Conservation (phyloP, 2,113 vertebrate species). For the Reinhardtius hippoglossoides region DNA sequence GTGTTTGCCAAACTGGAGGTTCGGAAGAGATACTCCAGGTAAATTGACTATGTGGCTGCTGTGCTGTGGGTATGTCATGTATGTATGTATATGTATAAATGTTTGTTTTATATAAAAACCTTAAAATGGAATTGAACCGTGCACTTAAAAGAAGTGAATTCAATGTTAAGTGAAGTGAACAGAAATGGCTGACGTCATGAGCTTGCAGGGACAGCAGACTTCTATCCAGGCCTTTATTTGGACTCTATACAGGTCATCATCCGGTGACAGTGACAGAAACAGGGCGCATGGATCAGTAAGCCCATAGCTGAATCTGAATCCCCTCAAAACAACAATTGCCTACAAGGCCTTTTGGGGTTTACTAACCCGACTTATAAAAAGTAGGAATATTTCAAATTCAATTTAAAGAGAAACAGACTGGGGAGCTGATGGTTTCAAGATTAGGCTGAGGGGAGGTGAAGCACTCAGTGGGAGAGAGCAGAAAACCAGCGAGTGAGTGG, state of each 20-base stretch:
- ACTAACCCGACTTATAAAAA: conserved; percentile 37
- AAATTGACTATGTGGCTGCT: conserved; percentile 2
- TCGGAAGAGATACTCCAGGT: neutral
- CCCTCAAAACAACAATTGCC: conserved; percentile 22
- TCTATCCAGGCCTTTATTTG: neutral
- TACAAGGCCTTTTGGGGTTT: conserved; percentile 28
- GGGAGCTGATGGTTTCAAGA: conserved; percentile 66
- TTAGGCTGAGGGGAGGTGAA: conserved; percentile 52
- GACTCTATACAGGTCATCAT: neutral
- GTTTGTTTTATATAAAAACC: neutral
- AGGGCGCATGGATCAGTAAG: conserved; percentile 4
- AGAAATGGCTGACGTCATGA: conserved; percentile 6
- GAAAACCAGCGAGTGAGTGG: conserved; percentile 48
- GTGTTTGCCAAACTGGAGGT: conserved; percentile 35
- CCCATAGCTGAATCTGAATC: conserved; percentile 22
- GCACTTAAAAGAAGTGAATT: conserved; percentile 1
- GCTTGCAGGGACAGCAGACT: conserved; percentile 13
- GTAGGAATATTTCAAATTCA: conserved; percentile 54
- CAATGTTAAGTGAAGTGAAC: conserved; percentile 8
- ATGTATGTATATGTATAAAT: too few relatives aligned
- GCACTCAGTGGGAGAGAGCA: conserved; percentile 38
- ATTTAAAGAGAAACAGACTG: conserved; percentile 61
- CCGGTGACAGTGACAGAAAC: conserved; percentile 22
- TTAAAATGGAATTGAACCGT: neutral
- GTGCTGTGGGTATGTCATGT: conserved; percentile 10